Percentiles rank a stretch among this genome's conserved stretches.
phyloP scores from a whole-genome alignment of 2,113 vertebrate genomes.

The Illadopsis cleaveri region DNA sequence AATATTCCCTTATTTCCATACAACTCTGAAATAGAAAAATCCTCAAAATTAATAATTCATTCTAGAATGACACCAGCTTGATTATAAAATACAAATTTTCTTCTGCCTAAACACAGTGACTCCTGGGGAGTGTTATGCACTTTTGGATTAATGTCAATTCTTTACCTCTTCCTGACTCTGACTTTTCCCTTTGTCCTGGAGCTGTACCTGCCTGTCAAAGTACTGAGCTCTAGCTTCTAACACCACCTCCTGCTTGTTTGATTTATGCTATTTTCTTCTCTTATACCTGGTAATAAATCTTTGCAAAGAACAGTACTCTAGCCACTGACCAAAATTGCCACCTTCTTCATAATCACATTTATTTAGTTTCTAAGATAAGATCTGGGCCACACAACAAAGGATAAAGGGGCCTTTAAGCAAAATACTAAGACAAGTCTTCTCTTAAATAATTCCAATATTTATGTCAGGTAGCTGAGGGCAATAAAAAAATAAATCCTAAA shows the following conservation, averaged over 20 bases:
- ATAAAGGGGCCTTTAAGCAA: neutral
- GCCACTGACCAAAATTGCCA: neutral
- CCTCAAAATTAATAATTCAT: constrained; percentile 35
- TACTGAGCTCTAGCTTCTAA: neutral
- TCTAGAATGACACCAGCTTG: neutral
- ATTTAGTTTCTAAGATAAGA: neutral
- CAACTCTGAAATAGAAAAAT: neutral
- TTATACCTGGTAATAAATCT: neutral
- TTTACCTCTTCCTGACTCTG: neutral
- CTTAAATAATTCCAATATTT: neutral
- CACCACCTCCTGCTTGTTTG: neutral
- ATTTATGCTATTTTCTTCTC: neutral
- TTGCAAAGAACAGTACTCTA: neutral
- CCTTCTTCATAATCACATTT: neutral
- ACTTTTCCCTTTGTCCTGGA: neutral
- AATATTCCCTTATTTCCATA: neutral
- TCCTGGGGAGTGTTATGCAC: neutral
- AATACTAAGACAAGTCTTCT: neutral
- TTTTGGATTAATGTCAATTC: neutral
- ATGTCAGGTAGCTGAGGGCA: neutral
- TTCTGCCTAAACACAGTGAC: neutral
- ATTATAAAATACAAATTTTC: neutral
- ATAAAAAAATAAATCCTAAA: neutral
- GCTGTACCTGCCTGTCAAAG: neutral
- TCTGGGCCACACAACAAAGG: neutral